Evolutionary conservation across 2,888 invertebrate species (phyloP).

Genomic region (Microplitis manilae): DNA sequence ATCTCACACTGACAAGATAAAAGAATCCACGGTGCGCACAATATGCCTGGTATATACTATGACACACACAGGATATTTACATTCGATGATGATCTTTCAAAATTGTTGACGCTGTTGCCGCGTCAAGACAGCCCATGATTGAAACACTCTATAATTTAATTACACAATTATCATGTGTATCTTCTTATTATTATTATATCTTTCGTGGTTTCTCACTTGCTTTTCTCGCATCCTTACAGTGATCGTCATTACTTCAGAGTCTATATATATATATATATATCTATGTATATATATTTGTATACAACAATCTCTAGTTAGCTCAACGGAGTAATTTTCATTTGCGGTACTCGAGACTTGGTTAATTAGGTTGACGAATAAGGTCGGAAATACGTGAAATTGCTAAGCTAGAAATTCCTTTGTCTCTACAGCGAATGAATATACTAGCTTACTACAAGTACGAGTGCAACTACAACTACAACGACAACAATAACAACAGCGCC

Average conservation of each 20-base stretch:
- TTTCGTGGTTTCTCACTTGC: background rate
- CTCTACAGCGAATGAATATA: conserved; percentile 21
- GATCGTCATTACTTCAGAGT: background rate
- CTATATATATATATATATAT: background rate
- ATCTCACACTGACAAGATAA: conserved; percentile 12
- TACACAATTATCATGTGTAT: conserved; percentile 13
- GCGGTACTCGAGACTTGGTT: conserved; percentile 34
- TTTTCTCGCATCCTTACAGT: background rate
- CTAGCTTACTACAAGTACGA: background rate
- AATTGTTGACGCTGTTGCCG: background rate
- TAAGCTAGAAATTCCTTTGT: conserved; percentile 27
- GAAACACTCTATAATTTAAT: conserved; percentile 6
- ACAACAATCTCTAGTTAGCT: conserved; percentile 31
- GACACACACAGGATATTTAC: background rate
- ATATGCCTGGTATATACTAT: background rate
- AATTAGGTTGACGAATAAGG: conserved; percentile 38
- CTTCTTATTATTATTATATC: background rate
- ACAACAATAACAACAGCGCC: background rate
- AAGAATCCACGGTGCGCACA: background rate
- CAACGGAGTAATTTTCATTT: conserved; percentile 36
- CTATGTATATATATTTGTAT: background rate
- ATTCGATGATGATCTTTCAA: background rate
- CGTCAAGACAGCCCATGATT: background rate
- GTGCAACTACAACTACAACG: background rate
- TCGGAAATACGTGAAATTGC: conserved; percentile 26